Evolutionary conservation across 2,888 invertebrate genomes (phyloP), one percentile per base, ranked within the genome.

Genomic region (Chalcosyrphus nemorum): DNA sequence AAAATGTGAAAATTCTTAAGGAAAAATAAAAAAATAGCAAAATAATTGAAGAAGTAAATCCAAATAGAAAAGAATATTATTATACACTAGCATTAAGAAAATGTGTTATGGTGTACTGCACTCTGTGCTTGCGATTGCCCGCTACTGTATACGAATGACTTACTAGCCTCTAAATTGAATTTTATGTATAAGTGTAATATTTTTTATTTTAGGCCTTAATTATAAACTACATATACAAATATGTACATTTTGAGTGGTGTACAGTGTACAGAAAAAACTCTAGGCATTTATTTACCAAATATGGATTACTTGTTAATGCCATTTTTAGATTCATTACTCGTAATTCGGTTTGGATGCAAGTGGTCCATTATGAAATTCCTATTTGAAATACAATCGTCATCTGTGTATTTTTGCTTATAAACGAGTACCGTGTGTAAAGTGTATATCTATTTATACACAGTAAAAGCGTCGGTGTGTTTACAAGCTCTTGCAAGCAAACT

Each of bases 311-410:
- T 38, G 5, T 13, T 13, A 52, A 65, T 50, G 19, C 52, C 38
- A 27, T 66, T 43, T 61, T 52, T 29, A 52, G 41, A n/a, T 17
- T 35, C 27, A 19, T 32, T 50, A 35, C n/a, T 17, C 59, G 61
- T 24, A 9, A 35, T 21, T 7, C 56, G 43, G n/a, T 56, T 74
- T 35, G 52, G 66, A 17, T 56, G 56, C 35, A 56, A 59, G 56
- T 59, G 66, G 66, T 57, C 47, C 56, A 75, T 75, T 56, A 56
- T 35, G 19, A 57, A 65, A 45, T 45, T 75, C 35, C 50, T 66
- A 76, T 50, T 76, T 75, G 75, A 63, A 81, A 81, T 32, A 75
- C 50, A 56, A 70, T 63, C 68, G 56, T 75, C 68, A 81, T 75
- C 21, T 63, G 50, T 41, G 41, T 52, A 52, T 38, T 66, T 74